Base-by-base conservation (phyloP, 2,797 vertebrate genomes). In the Microctenopoma steveboyesi region DNA sequence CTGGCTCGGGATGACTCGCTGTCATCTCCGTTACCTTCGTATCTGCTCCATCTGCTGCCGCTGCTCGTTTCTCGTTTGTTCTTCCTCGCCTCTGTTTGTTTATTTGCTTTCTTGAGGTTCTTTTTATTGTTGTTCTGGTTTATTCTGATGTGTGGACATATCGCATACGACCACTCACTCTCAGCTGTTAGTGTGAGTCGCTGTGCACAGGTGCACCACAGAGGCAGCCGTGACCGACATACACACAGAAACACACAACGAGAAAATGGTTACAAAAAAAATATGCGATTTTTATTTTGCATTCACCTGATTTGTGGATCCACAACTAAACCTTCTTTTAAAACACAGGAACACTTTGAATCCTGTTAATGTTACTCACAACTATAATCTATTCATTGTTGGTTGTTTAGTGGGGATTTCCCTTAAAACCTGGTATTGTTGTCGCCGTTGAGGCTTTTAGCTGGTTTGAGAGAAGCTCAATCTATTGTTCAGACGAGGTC, bases 401-500 rank as follows among this genome's bases (percentile, higher is more conserved):
- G 3, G 67, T 68, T 73, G 76, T 89, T 89, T 86, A 78, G 84
- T 37, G 28, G 72, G 85, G 83, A 90, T 92, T 88, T 87, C 69
- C 74, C 82, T 79, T 84, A 61, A 89, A 86, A 81, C 72, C 79
- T 67, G 71, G 83, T 79, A 16, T 76, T 85, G 79, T 63, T 13
- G n/a, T 56, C 7, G 79, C 51, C 75, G 84, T 81, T 88, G 72
- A 84, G 84, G 56, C 57, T 16, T 78, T 76, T 64, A 49, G 76
- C 50, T 30, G 56, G 73, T 47, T 67, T 68, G 81, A 75, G 72
- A n/a, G 81, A 80, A 68, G 78, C 77, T 87, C 83, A 64, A 68
- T 49, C 85, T 64, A 65, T 91, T 91, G 89, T 91, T 76, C 64
- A 74, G 76, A 59, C 83, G 7, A 86, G 91, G 90, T 91, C 90